Base-by-base conservation (phyloP, 2,113 vertebrate species). In the Hepsetus odoe region DNA sequence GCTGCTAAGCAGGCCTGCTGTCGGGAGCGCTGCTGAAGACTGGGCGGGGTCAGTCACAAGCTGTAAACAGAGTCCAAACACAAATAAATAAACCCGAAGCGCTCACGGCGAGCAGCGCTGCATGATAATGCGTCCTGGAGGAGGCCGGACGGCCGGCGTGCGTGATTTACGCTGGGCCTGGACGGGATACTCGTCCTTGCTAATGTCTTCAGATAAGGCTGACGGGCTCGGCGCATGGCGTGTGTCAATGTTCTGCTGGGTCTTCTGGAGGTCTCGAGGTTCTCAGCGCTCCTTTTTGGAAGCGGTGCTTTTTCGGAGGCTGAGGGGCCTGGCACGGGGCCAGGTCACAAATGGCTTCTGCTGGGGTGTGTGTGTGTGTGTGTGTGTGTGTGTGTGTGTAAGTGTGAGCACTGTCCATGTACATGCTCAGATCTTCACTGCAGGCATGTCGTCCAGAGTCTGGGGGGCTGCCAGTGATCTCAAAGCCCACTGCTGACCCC, bases 31-130 rank as follows among this genome's bases (percentile, higher is more conserved):
- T 92, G 89, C 90, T 92, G 92, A 90, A 92, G 92, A 91, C 91
- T 91, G 91, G 91, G 91, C 91, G 91, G 92, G 92, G 91, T 94
- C 92, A 94, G 88, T 89, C 80, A 79, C 91, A 94, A 94, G 93
- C 91, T 93, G 92, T 91, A 94, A 92, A 91, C 90, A 85, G 86
- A 89, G 87, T 89, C 91, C 87, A 84, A 93, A 94, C 89, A 91
- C 92, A 94, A 94, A 94, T 93, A 94, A 94, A 94, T 92, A 94
- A 91, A 92, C 89, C 91, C 90, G 84, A 81, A 85, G 85, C 85
- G 78, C 77, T 82, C 67, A 56, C 55, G 32, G 30, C 72, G 82
- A 82, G 82, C 82, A 83, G 72, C 70, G 61, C 82, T 84, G 82
- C 74, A 84, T 84, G 79, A 70, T 84, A 84, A 80, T 68, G 79